Percentiles rank a stretch among this genome's conserved stretches.
These are phyloP conservation scores for Geococcyx californianus DNA, from an alignment of 2,113 vertebrate genomes.

Conservation along the genomic window DNA sequence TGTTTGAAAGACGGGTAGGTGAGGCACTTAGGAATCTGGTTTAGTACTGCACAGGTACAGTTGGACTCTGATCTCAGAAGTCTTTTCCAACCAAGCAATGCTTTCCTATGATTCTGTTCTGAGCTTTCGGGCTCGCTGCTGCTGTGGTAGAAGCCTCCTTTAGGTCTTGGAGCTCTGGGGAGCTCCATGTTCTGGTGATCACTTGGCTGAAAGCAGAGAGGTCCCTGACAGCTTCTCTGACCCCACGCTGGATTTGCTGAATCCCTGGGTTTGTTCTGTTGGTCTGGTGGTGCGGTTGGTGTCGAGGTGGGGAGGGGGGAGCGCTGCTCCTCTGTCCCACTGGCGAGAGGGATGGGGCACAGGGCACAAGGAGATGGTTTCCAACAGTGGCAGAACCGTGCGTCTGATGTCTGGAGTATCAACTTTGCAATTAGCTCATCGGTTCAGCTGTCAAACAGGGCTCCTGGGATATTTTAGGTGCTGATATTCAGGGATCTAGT, in stretches of 20 bases:
- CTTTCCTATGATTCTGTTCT: too few relatives aligned
- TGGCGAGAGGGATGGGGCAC: neutral
- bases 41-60: too few relatives aligned
- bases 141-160: neutral
- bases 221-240: neutral
- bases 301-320: neutral
- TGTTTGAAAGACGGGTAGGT: too few relatives aligned
- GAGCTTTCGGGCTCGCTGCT: neutral
- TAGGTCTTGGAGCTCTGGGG: neutral
- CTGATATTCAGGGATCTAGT: neutral
- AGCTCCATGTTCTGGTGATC: neutral
- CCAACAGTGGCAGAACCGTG: accelerated
- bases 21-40: too few relatives aligned
- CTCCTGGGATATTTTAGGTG: neutral
- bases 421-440: neutral
- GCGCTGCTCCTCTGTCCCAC: accelerated
- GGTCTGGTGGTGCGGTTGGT: neutral
- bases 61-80: too few relatives aligned
- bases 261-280: neutral
- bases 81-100: too few relatives aligned
- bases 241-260: neutral
- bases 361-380: neutral
- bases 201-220: neutral
- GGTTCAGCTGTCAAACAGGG: neutral
- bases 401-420: accelerated